Evolutionary conservation across 2,888 invertebrate genomes (phyloP).

Genomic region (Itoplectis maculator): DNA sequence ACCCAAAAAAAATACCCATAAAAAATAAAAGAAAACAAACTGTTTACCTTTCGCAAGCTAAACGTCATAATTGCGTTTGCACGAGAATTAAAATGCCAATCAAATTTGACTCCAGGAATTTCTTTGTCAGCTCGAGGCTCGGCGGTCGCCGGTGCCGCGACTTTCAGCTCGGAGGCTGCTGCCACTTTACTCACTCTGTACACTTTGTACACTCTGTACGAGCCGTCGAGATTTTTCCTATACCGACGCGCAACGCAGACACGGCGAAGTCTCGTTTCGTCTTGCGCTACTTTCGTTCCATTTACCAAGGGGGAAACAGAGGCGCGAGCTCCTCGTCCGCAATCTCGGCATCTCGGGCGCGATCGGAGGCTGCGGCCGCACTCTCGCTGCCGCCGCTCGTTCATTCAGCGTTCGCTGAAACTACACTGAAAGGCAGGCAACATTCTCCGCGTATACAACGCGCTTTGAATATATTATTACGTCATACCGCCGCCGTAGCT

Average conservation of each 20-base stretch:
- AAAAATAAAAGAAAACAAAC: background rate
- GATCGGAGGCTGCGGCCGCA: conserved; percentile 52
- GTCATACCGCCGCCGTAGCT: conserved; percentile 28
- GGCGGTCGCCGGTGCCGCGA: too few species aligned
- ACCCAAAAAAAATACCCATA: background rate
- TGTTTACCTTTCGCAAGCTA: too few species aligned
- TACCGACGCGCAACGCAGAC: background rate
- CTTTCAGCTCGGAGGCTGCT: too few species aligned
- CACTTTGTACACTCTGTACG: too few species aligned
- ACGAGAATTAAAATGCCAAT: too few species aligned
- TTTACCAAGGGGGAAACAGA: conserved; percentile 60
- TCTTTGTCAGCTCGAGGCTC: too few species aligned
- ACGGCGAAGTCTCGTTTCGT: background rate
- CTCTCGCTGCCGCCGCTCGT: conserved; percentile 14
- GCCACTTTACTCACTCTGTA: too few species aligned
- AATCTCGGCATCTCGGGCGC: conserved; percentile 57
- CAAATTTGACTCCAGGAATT: too few species aligned
- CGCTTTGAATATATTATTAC: conserved; percentile 52
- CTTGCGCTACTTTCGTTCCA: conserved; percentile 55
- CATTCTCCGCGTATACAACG: conserved; percentile 10
- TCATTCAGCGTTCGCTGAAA: conserved; percentile 58
- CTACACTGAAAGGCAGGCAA: conserved; percentile 13
- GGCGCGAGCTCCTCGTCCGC: conserved; percentile 34
- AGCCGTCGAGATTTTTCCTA: too few species aligned
- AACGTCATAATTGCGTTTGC: background rate